phyloP scores from a whole-genome alignment of 2,888 invertebrate genomes.

The Sympetrum striolatum region DNA sequence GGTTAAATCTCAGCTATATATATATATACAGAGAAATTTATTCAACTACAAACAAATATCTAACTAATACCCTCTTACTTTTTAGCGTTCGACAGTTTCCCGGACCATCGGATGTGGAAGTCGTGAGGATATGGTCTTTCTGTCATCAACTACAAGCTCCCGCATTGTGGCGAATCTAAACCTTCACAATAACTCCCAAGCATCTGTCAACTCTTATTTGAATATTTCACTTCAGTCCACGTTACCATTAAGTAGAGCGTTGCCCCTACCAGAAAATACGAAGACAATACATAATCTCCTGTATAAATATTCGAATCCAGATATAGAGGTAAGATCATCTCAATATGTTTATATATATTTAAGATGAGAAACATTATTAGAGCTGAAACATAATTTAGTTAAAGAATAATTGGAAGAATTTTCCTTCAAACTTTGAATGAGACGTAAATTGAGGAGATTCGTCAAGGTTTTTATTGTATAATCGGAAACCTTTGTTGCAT shows the following conservation, averaged over 20 bases:
- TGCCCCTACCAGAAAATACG: conserved; percentile 20
- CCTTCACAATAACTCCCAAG: conserved; percentile 39
- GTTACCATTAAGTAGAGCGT: background rate
- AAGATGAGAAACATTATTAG: too few species aligned
- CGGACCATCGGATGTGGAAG: conserved; percentile 47
- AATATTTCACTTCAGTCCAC: conserved; percentile 41
- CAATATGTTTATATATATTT: too few species aligned
- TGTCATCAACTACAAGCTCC: conserved; percentile 45
- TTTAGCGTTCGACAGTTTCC: conserved; percentile 47
- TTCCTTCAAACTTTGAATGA: too few species aligned
- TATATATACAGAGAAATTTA: too few species aligned
- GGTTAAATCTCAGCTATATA: too few species aligned
- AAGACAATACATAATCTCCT: background rate
- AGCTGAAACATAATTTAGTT: too few species aligned
- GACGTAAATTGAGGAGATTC: too few species aligned
- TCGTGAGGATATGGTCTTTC: conserved; percentile 45
- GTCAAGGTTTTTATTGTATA: too few species aligned
- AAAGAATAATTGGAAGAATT: too few species aligned
- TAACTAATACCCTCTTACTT: background rate
- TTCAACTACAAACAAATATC: too few species aligned
- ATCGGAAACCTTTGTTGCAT: too few species aligned
- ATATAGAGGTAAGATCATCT: background rate
- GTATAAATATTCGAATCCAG: background rate
- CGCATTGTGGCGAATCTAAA: conserved; percentile 44
- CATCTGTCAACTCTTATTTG: conserved; percentile 45